phyloP scores from a whole-genome alignment of 1,140 invertebrate species.

The Hylaeus volcanicus region DNA sequence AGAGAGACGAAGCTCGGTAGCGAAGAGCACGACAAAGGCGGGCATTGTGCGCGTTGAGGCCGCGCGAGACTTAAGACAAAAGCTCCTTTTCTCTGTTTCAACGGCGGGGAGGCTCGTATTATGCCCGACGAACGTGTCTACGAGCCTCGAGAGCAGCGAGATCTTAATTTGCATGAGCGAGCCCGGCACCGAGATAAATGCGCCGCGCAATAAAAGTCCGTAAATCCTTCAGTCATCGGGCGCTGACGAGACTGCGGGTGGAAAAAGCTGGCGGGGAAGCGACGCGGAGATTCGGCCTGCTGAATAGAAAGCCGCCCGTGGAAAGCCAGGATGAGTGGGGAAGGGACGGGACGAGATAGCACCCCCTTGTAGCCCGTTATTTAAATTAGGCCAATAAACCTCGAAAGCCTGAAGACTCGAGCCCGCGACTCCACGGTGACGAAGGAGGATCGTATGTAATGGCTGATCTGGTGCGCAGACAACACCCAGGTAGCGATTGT shows the following conservation, averaged over 20 bases:
- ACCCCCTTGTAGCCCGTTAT: slow-evolving; percentile 60
- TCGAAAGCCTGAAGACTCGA: slow-evolving; percentile 16
- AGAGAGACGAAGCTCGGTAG: neutral
- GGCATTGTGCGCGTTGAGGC: slow-evolving; percentile 43
- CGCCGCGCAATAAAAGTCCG: slow-evolving; percentile 63
- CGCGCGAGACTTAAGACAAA: slow-evolving; percentile 52
- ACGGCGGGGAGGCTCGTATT: slow-evolving; percentile 1
- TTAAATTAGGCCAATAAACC: slow-evolving; percentile 74
- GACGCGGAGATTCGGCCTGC: neutral
- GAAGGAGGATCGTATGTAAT: neutral
- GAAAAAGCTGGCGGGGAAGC: slow-evolving; percentile 13
- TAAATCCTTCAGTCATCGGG: slow-evolving; percentile 71
- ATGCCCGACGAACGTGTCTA: slow-evolving; percentile 51
- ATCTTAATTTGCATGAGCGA: slow-evolving; percentile 66
- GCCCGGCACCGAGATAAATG: slow-evolving; percentile 62
- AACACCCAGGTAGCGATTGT: neutral
- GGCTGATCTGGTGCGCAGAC: neutral
- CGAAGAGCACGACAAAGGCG: slow-evolving; percentile 44
- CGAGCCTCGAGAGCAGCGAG: slow-evolving; percentile 36
- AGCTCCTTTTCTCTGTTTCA: slow-evolving; percentile 40
- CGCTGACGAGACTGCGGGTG: slow-evolving; percentile 8
- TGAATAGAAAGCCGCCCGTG: slow-evolving; percentile 8
- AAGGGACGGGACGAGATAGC: slow-evolving; percentile 40
- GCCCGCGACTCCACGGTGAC: neutral
- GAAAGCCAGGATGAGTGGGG: neutral